Base-by-base conservation (phyloP, 2,888 invertebrate genomes). In the Automeris io region DNA sequence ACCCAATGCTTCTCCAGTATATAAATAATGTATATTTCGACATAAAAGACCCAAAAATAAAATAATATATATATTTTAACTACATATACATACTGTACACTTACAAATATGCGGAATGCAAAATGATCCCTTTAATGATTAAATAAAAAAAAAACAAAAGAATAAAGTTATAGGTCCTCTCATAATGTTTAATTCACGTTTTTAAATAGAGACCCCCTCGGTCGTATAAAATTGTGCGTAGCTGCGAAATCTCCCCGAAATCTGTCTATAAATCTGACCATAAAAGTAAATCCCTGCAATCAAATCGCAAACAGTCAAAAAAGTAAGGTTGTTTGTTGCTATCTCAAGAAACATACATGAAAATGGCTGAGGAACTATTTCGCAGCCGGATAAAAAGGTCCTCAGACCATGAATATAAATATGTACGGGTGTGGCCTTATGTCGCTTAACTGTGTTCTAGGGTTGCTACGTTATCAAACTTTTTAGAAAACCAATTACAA, bases 231-330 rank as follows among this genome's bases (percentile, higher is more conserved):
- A 71, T 66, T 62, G 57, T 51, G 57, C 61, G 61, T 52, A 66
- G 62, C 65, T 58, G 65, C 71, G 59, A 75, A 62, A 79, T 76
- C 75, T 71, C 61, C 63, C 58, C 58, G 65, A 65, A 74, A 74
- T n/a, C 72, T 73, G 74, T 73, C 78, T 72, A 79, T 83, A 83
- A 83, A 85, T 77, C 77, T 79, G 79, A 74, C 63, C 78, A 75
- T 83, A 83, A 85, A 82, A 83, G 70, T 78, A 83, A 82, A 83
- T 80, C 83, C 82, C 61, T 50, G 71, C 81, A 81, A 83, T 83
- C 82, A 83, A 82, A 83, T 82, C 63, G 75, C 64, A 67, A 80
- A 78, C 72, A 74, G 62, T 70, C 63, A 74, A 77, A 79, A 80
- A 76, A 78, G 75, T 75, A 77, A 71, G 76, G 75, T 73, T 78